These are phyloP conservation scores for Ondatra zibethicus DNA, from an alignment of 2,113 vertebrate genomes.

Conservation along the genomic window DNA sequence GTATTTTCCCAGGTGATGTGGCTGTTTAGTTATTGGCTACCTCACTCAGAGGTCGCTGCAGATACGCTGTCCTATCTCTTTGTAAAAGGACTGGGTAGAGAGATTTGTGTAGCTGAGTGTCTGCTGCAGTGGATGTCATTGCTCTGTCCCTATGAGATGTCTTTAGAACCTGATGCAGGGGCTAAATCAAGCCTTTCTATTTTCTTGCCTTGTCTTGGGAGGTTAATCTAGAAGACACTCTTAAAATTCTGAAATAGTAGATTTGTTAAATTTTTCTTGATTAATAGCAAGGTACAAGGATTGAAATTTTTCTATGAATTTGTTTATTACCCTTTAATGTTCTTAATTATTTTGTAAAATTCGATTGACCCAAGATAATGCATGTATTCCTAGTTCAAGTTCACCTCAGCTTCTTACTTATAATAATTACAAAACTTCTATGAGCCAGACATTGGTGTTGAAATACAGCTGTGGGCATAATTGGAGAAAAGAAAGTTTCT, in stretches of 20 bases:
- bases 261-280: slow-evolving; percentile 36
- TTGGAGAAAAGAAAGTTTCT: neutral
- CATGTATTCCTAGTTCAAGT: neutral
- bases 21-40: neutral
- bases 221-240: slow-evolving; percentile 12
- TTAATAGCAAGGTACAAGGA: neutral
- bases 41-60: neutral
- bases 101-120: neutral
- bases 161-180: neutral
- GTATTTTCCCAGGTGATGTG: neutral
- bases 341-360: neutral
- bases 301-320: neutral
- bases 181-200: neutral
- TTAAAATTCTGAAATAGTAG: slow-evolving; percentile 53
- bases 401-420: neutral
- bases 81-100: neutral
- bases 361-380: neutral
- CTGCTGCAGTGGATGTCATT: neutral
- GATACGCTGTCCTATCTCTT: no score
- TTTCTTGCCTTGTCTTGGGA: neutral
- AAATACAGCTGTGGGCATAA: neutral
- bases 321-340: neutral
- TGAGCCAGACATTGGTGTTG: neutral
- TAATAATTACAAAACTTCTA: neutral
- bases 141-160: neutral